Evolutionary conservation across 2,888 invertebrate species (phyloP), one percentile per base, ranked within the genome.

Genomic region (Clistopyga incitator): DNA sequence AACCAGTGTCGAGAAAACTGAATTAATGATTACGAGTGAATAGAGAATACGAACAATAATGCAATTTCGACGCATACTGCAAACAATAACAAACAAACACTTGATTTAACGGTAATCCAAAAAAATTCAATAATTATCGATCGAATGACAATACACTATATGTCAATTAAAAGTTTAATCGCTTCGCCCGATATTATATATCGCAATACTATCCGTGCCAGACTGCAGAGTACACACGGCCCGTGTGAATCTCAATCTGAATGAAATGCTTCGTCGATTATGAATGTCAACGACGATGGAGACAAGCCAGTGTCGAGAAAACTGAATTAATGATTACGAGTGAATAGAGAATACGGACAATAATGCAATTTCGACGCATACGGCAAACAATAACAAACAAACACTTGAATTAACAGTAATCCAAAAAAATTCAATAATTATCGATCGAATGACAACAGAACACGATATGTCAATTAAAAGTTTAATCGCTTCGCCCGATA

Each of bases 11-110:
- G 64, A 72, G 80, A 72, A 74, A 80, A 80, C 80, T 71, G 76
- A 64, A 77, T 38, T 38, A 6, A 38, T 54, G 77, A 82, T 80
- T 54, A 25, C 23, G 54, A 68, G 29, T 18, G 47, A 72, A 29
- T 42, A 6, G 42, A 50, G 20, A 78, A 29, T 15, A 54, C 23
- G 10, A 50, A 47, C 29, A 81, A n/a, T n/a, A n/a, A n/a, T n/a
- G n/a, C n/a, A n/a, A n/a, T 94, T 79, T 94, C 93, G 81, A 95
- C 94, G 92, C 97, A 97, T 93, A 95, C 96, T 96, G 94, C 2
- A 94, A 94, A 34, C 13, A 50, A 47, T 18, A 61, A 59, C 15
- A 25, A n/a, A n/a, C n/a, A n/a, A 61, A 47, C n/a, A 61, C 20
- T 6, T 6, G 6, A 29, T 38, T 38, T 38, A 38, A n/a, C n/a